Evolutionary conservation across 2,888 invertebrate genomes (phyloP), one percentile per base, ranked within the genome.

Genomic region (Chalcosyrphus nemorum): DNA sequence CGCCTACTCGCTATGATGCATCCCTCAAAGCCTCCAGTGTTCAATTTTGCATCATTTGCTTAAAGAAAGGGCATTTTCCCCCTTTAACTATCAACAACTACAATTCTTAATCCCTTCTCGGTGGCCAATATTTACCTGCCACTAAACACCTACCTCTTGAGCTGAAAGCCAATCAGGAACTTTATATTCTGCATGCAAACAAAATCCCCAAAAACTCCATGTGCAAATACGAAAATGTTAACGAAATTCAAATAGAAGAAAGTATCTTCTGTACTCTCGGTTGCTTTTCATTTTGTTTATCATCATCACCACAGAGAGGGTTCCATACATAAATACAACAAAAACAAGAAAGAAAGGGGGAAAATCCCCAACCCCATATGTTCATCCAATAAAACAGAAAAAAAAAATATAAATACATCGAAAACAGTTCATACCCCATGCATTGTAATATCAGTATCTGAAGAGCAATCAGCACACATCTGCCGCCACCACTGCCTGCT

Each of bases 201-300:
- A 84, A 84, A 24, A 6, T n/a, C n/a, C 61, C 63, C 63, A 54
- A 63, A 72, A 82, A 74, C 63, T 71, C 70, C 71, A 77, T 82
- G 56, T 80, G 84, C 70, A 84, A 78, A 84, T 75, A 70, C 63
- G 15, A 57, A 54, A 84, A 74, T 74, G 32, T 74, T 84, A 84
- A 84, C 84, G 84, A 84, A 84, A 80, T 80, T 75, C 84, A 84
- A 84, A 84, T 70, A 84, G 57, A n/a, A n/a, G n/a, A 84, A 78
- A 78, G 45, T 66, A 56, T 59, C 47, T 68, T 43, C 47, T 68
- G 50, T n/a, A n/a, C 29, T 32, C 35, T 54, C 54, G 61, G 52
- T 68, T 84, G 56, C 38, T 35, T 63, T 70, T 78, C 80, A 70
- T 84, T 84, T 78, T 84, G 74, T 84, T 84, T 80, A 84, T 65